phyloP scores from a whole-genome alignment of 2,888 invertebrate species.

The Himalopsyche tibetana region DNA sequence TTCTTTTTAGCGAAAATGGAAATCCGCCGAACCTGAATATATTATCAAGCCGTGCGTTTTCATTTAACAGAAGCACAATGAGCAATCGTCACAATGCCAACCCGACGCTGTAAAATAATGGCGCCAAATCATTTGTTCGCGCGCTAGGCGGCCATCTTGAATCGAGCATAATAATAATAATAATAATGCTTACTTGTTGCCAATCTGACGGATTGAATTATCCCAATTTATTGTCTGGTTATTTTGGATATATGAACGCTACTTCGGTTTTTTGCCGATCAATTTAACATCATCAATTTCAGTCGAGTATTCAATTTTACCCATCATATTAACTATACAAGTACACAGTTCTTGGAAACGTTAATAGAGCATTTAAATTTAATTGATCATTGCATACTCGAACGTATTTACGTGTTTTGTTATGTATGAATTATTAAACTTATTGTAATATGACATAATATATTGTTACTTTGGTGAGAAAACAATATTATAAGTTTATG shows the following conservation, averaged over 20 bases:
- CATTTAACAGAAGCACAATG: slow-evolving; percentile 39
- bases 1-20: not conserved
- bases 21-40: slow-evolving; percentile 31
- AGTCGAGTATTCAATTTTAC: too few relatives aligned
- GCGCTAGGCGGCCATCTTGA: slow-evolving; percentile 34
- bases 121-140: slow-evolving; percentile 42
- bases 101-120: slow-evolving; percentile 35
- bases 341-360: too few relatives aligned
- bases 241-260: not conserved
- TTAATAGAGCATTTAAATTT: too few relatives aligned
- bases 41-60: slow-evolving; percentile 40
- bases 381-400: too few relatives aligned
- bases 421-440: too few relatives aligned
- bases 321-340: too few relatives aligned
- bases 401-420: too few relatives aligned
- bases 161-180: slow-evolving; percentile 27
- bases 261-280: too few relatives aligned
- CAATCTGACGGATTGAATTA: slow-evolving; percentile 40
- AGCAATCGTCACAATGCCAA: slow-evolving; percentile 43
- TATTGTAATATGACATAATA: too few relatives aligned
- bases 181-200: slow-evolving; percentile 40
- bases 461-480: too few relatives aligned
- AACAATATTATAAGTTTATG: too few relatives aligned
- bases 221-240: slow-evolving; percentile 2
- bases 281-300: too few relatives aligned